Conservation (phyloP, 2,797 vertebrate species). For the Pterois miles region DNA sequence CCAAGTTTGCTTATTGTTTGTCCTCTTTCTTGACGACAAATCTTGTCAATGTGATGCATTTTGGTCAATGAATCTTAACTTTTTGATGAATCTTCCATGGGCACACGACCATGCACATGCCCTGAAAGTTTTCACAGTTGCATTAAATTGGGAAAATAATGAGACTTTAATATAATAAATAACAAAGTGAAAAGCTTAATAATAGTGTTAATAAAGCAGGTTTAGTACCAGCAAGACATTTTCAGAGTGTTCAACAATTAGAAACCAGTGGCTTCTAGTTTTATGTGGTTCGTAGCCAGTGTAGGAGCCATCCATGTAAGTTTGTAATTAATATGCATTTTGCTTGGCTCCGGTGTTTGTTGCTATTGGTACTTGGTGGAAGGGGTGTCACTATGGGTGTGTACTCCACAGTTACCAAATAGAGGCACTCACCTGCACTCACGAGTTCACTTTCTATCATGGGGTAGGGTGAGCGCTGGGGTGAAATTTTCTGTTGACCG, state of each 20-base stretch:
- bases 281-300: neutral
- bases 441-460: no score
- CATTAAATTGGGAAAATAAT: neutral
- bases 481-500: no score
- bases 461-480: no score
- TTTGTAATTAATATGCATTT: no score
- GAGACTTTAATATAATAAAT: neutral
- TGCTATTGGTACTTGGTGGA: no score
- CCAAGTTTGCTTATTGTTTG: neutral
- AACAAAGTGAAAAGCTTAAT: rapidly evolving
- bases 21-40: neutral
- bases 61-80: neutral
- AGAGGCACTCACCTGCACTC: no score
- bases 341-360: no score
- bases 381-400: no score
- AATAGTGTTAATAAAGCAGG: neutral
- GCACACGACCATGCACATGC: neutral
- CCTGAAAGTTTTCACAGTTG: neutral
- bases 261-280: neutral
- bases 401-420: no score
- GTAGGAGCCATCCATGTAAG: no score
- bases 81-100: neutral
- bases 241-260: neutral
- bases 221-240: neutral
- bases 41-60: neutral